Conservation (phyloP, 2,888 invertebrate species). For the Troides oblongomaculatus region DNA sequence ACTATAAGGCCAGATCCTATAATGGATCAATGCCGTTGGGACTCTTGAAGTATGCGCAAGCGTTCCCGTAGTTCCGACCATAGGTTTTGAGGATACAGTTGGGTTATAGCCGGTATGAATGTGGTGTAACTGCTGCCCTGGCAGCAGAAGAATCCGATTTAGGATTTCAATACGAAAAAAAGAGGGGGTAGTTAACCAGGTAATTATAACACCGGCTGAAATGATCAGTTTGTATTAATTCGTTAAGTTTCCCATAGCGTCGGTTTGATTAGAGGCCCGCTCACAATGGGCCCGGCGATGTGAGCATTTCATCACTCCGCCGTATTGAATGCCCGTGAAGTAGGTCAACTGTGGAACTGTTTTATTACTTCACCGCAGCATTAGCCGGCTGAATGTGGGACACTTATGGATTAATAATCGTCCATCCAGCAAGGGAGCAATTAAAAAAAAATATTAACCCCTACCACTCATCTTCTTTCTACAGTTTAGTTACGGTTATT, state of each 20-base stretch:
- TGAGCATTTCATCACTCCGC: conserved; percentile 24
- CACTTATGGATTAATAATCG: conserved; percentile 24
- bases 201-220: too few relatives aligned
- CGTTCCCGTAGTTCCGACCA: too few relatives aligned
- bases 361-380: conserved; percentile 11
- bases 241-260: neutral
- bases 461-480: neutral
- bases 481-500: too few relatives aligned
- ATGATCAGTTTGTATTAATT: too few relatives aligned
- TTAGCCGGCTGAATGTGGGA: conserved; percentile 17
- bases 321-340: conserved; percentile 24
- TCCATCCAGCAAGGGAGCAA: conserved; percentile 1
- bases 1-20: too few relatives aligned
- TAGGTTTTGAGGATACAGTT: too few relatives aligned
- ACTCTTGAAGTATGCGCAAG: too few relatives aligned
- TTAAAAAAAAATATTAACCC: conserved; percentile 1
- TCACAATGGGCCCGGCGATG: conserved; percentile 12
- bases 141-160: too few relatives aligned
- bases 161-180: too few relatives aligned
- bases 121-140: too few relatives aligned
- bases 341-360: conserved; percentile 26
- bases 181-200: neutral
- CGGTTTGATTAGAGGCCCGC: neutral
- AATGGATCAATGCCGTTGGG: too few relatives aligned
- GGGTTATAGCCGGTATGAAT: too few relatives aligned